These are phyloP conservation scores for Heterohyrax brucei DNA, from an alignment of 2,797 vertebrate genomes.

Conservation along the genomic window DNA sequence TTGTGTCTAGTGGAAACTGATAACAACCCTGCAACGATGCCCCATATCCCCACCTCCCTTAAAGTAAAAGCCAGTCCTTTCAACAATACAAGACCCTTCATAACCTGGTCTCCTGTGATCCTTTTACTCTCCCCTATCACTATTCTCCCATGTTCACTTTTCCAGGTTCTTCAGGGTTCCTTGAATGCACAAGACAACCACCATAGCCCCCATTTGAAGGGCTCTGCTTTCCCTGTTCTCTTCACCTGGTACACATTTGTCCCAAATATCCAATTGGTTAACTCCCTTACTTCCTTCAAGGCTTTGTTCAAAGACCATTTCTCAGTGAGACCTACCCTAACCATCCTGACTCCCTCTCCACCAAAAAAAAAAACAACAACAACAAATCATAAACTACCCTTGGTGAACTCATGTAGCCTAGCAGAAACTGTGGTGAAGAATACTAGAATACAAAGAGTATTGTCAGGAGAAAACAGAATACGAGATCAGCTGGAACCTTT, in stretches of 20 bases:
- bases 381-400: not conserved
- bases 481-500: not conserved
- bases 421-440: not conserved
- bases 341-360: not conserved
- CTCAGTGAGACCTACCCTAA: not conserved
- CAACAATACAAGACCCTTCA: not conserved
- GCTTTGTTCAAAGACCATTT: slow-evolving; percentile 22
- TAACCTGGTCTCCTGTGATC: not conserved
- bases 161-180: not conserved
- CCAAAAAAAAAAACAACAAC: no score
- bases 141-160: not conserved
- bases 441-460: slow-evolving; percentile 32
- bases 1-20: no score
- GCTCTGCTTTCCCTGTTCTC: not conserved
- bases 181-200: not conserved
- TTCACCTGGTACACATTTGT: not conserved
- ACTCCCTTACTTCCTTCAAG: slow-evolving; percentile 31
- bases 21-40: not conserved
- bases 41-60: not conserved
- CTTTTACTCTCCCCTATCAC: not conserved
- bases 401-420: slow-evolving; percentile 5
- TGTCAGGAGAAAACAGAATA: slow-evolving; percentile 34
- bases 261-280: not conserved
- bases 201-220: not conserved
- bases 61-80: slow-evolving; percentile 41